Base-by-base conservation (phyloP, 2,797 vertebrate genomes). In the Alosa sapidissima region DNA sequence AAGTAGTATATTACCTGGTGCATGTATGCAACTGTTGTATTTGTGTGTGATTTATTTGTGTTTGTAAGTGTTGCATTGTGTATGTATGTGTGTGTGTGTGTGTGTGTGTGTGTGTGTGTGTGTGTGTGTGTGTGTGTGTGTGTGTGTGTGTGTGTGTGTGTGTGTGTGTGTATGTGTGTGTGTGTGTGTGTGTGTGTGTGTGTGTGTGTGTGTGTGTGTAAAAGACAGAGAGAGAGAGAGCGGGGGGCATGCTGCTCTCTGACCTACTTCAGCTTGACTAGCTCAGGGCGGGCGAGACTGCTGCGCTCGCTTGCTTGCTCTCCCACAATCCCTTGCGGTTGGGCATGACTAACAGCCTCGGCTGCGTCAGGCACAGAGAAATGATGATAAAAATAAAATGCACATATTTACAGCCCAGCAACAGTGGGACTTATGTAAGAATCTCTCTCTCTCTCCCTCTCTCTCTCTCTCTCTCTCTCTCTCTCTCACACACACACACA, bases 251-350 rank as follows among this genome's bases (percentile, higher is more conserved):
- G 33, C 65, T 72, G 10, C 65, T 72, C 65, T 72, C 65, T 72
- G 65, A 72, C 65, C 65, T 72, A 72, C 65, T 72, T 72, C 65
- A 72, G 65, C 65, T 72, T 72, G 65, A 72, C 28, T 72, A 72
- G 65, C 65, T 72, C 65, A 72, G 65, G 65, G 65, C 65, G 11
- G 65, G 33, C 65, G 65, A 72, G 65, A 72, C 65, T 72, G 33
- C 24, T 68, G 24, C 11, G 10, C 28, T 65, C 62, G 1, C 62
- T 65, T 5, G 7, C 62, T 65, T 24, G n/a, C 62, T 36, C 11
- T 36, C 65, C 28, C 65, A 33, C 65, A 33, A 28, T 68, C 28
- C 28, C 65, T 68, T 55, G 54, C 54, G 54, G 16, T 54, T 13
- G 11, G 54, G 54, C 54, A 55, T 55, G 54, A 55, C 54, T 55